A percentile compares a stretch with the other conserved stretches of the same genome.
phyloP scores from a whole-genome alignment of 1,140 invertebrate genomes.

The Maconellicoccus hirsutus region DNA sequence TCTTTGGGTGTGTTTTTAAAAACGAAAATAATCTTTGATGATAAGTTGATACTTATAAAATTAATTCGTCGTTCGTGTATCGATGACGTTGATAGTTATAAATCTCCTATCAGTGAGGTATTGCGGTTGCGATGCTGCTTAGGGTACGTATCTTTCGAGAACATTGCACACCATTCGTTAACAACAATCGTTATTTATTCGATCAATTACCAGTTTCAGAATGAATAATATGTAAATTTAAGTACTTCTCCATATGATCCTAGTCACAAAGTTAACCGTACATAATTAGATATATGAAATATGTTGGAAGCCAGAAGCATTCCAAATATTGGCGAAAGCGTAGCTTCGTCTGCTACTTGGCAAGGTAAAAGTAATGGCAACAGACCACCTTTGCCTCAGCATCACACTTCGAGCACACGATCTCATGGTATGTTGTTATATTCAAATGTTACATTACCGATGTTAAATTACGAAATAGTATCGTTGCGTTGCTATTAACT shows the following conservation, averaged over 20 bases:
- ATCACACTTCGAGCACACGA: conserved; percentile 29
- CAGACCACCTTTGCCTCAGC: conserved; percentile 35
- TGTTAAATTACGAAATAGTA: too few relatives aligned
- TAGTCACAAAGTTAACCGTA: conserved; percentile 6
- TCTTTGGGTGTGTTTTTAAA: conserved; percentile 2
- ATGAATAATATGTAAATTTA: background rate
- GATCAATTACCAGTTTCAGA: too few relatives aligned
- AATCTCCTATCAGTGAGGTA: background rate
- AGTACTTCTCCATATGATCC: background rate
- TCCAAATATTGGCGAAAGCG: conserved; percentile 31
- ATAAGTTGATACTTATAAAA: background rate
- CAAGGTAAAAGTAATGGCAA: conserved; percentile 36
- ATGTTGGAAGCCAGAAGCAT: conserved; percentile 42
- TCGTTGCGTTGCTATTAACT: too few relatives aligned
- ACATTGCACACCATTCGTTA: too few relatives aligned
- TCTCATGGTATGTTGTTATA: conserved; percentile 1
- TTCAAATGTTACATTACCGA: too few relatives aligned
- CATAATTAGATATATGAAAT: conserved; percentile 15
- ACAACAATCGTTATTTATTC: conserved; percentile 2
- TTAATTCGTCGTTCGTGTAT: background rate
- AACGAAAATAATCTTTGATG: background rate
- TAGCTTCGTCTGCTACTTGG: conserved; percentile 35
- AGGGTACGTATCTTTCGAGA: background rate
- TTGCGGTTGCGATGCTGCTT: background rate
- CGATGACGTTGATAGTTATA: too few relatives aligned